Base-by-base conservation (phyloP, 2,113 vertebrate genomes). In the Chitala chitala region DNA sequence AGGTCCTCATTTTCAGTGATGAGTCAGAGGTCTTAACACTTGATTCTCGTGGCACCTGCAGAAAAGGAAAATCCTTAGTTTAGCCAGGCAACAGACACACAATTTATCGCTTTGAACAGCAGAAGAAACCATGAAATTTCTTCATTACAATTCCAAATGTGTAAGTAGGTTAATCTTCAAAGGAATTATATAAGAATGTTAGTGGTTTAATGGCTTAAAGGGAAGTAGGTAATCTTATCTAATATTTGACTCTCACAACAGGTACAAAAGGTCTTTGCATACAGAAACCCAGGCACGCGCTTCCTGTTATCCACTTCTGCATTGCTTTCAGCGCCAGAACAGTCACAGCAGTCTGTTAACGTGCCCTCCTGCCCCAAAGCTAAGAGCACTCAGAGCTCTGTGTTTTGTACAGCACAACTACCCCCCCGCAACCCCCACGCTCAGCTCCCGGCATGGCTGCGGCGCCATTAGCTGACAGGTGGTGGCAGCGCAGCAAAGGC, bases 1-100 rank as follows among this genome's bases (percentile, higher is more conserved):
- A 82, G 51, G 40, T 82, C 81, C 78, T 87, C 89, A 90, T 91
- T 75, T 78, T 77, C 74, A 78, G 5, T 10, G 42, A 40, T 9
- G 10, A 22, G 54, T 17, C 38, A 7, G 38, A 59, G 5, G 9
- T 12, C 5, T 12, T 56, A 15, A 40, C 54, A 33, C 4, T 46
- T 15, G 13, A 12, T 2, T 36, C 66, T 50, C 12, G 26, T n/a
- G 70, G 33, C 38, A 61, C 38, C 71, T 72, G 55, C 42, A 68
- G 22, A 10, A 59, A 31, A 33, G 48, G 15, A 46, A 59, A 59
- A 6, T 6, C n/a, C 24, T 31, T 6, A 13, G 26, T 36, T 29
- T 59, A 38, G 31, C 40, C 29, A 10, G 64, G 4, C n/a, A 42
- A 68, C 64, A 68, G 42, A 46, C 46, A 6, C 17, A n/a, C 10